Percentiles rank a stretch among this genome's conserved stretches.
These are phyloP conservation scores for Sylvia borin DNA, from an alignment of 2,797 vertebrate species.

Conservation along the genomic window DNA sequence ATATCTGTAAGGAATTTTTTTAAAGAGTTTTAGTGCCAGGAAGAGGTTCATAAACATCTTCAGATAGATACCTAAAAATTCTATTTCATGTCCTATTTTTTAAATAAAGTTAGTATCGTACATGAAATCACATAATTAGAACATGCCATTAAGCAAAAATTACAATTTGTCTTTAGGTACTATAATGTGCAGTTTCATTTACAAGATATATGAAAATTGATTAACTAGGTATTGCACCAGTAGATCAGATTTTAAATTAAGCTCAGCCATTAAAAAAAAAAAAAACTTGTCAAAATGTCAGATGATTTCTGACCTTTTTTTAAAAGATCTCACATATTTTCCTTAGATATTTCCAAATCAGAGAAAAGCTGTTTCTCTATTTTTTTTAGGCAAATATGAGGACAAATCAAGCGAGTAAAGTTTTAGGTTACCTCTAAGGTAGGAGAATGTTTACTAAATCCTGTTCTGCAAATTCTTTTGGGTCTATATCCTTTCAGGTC, in stretches of 20 bases:
- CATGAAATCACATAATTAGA: neutral
- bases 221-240: neutral
- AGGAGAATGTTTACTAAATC: neutral
- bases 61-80: neutral
- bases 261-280: neutral
- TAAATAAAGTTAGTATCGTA: slow-evolving; percentile 16
- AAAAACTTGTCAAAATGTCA: neutral
- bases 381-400: neutral
- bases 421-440: neutral
- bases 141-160: slow-evolving; percentile 13
- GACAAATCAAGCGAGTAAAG: neutral
- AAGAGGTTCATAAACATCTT: neutral
- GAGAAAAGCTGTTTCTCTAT: neutral
- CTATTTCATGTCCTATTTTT: neutral
- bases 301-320: neutral
- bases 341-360: neutral
- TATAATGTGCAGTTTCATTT: neutral
- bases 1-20: neutral
- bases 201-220: neutral
- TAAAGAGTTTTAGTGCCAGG: neutral
- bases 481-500: neutral
- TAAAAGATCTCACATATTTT: neutral
- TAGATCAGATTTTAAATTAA: neutral
- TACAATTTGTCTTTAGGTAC: neutral
- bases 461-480: neutral